These are phyloP conservation scores for Abscondita cerata DNA, from an alignment of 2,888 invertebrate species.

Conservation along the genomic window DNA sequence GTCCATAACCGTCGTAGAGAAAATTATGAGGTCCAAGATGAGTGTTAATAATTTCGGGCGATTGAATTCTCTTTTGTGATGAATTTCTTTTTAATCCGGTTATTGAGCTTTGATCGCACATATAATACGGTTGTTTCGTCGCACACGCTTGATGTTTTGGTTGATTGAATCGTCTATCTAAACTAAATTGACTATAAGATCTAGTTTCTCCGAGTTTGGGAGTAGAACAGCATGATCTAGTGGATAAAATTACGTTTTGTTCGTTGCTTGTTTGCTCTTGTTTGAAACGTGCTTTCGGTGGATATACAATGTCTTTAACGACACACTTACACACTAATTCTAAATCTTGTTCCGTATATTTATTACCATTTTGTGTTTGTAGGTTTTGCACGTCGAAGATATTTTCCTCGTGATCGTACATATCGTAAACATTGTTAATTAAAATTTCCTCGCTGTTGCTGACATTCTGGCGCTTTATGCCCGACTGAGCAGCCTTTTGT, in stretches of 20 bases:
- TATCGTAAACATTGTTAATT: conserved; percentile 42
- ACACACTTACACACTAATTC: conserved; percentile 55
- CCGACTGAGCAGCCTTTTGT: conserved; percentile 38
- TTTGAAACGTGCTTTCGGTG: conserved; percentile 45
- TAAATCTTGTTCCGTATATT: conserved; percentile 46
- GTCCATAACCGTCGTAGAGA: conserved; percentile 50
- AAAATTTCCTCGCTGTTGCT: conserved; percentile 52
- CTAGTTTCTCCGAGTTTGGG: conserved; percentile 50
- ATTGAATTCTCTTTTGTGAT: conserved; percentile 49
- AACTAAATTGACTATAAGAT: conserved; percentile 57
- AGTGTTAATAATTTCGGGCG: conserved; percentile 57
- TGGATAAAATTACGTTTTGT: conserved; percentile 45
- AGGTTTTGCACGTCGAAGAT: conserved; percentile 43
- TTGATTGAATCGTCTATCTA: conserved; percentile 55
- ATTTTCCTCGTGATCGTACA: conserved; percentile 39
- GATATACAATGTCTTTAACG: conserved; percentile 43
- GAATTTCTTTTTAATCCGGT: conserved; percentile 41
- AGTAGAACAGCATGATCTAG: conserved; percentile 41
- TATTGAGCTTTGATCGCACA: conserved; percentile 60
- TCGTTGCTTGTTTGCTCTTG: conserved; percentile 47
- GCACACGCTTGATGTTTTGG: conserved; percentile 30
- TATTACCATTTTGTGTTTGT: conserved; percentile 50
- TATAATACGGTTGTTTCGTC: conserved; percentile 22
- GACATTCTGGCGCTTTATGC: conserved; percentile 37
- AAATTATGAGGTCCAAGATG: conserved; percentile 52